Percentiles rank a stretch among this genome's conserved stretches.
These are phyloP conservation scores for Cryptophagus acutangulus DNA, from an alignment of 2,888 invertebrate genomes.

Conservation along the genomic window DNA sequence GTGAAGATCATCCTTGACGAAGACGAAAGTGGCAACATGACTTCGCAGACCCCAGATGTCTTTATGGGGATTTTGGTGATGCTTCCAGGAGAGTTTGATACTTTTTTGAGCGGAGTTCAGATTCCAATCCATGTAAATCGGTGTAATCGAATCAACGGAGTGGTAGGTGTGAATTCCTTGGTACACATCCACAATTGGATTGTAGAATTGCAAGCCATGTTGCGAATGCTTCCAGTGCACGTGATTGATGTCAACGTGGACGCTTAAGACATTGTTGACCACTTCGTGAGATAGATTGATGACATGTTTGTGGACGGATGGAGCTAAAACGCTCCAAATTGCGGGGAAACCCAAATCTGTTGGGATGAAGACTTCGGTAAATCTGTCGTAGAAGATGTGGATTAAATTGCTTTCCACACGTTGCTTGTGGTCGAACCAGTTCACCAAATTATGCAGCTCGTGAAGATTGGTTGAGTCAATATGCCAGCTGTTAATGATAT, in stretches of 20 bases:
- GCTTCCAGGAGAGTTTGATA: slow-evolving; percentile 38
- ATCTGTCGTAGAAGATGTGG: slow-evolving; percentile 24
- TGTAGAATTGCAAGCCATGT: slow-evolving; percentile 44
- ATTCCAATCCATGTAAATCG: slow-evolving; percentile 34
- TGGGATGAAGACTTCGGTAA: slow-evolving; percentile 31
- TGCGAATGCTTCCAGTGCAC: slow-evolving; percentile 38
- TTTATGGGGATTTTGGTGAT: slow-evolving; percentile 30
- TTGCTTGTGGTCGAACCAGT: slow-evolving; percentile 10
- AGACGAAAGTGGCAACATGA: slow-evolving; percentile 40
- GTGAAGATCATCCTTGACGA: slow-evolving; percentile 36
- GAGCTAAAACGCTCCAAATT: slow-evolving; percentile 36
- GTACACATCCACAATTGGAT: slow-evolving; percentile 47
- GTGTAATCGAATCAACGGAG: slow-evolving; percentile 36
- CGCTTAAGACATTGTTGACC: slow-evolving; percentile 28
- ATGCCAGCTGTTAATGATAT: slow-evolving; percentile 22
- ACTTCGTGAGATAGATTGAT: slow-evolving; percentile 18
- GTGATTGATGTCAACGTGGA: slow-evolving; percentile 35
- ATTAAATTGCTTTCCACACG: slow-evolving; percentile 7
- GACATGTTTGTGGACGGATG: slow-evolving; percentile 18
- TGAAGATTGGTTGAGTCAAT: slow-evolving; percentile 23
- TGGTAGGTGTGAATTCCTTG: slow-evolving; percentile 43
- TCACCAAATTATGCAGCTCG: slow-evolving; percentile 7
- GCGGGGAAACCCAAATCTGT: slow-evolving; percentile 47
- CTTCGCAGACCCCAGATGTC: slow-evolving; percentile 36
- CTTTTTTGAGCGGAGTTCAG: slow-evolving; percentile 34